Percentiles rank a stretch among this genome's conserved stretches.
Conservation (phyloP, 2,888 invertebrate genomes). For the Chaetoderma sp. region DNA sequence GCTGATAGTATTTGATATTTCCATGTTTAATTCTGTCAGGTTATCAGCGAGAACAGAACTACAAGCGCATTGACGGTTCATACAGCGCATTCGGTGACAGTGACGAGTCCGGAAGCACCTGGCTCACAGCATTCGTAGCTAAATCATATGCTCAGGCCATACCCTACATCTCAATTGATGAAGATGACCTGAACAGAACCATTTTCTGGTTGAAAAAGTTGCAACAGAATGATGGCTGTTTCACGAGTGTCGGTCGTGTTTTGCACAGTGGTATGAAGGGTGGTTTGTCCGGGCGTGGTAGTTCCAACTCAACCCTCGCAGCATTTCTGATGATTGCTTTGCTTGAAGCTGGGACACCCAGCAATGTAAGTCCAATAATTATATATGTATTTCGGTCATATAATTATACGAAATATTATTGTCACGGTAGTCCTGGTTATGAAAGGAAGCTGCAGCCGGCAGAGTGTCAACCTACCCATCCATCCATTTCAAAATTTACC, state of each 20-base stretch:
- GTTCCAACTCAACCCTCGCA: conserved; percentile 31
- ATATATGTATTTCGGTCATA: no score
- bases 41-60: conserved; percentile 90
- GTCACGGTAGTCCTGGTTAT: no score
- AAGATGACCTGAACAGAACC: conserved; percentile 57
- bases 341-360: conserved; percentile 37
- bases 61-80: conserved; percentile 72
- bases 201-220: conserved; percentile 60
- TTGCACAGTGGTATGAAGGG: conserved; percentile 45
- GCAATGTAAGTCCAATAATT: conserved; percentile 13
- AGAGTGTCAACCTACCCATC: no score
- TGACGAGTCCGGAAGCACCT: conserved; percentile 43
- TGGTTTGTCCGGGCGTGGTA: conserved; percentile 23
- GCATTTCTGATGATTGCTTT: conserved; percentile 43
- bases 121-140: conserved; percentile 80
- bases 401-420: not conserved
- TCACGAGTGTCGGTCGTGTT: conserved; percentile 68
- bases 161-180: conserved; percentile 73
- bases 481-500: no score
- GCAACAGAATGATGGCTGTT: conserved; percentile 83
- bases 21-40: conserved; percentile 64
- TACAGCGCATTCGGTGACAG: conserved; percentile 49
- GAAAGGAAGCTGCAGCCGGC: no score
- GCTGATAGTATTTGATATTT: not conserved
- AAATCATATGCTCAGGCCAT: conserved; percentile 76